Conservation (phyloP, 2,888 invertebrate genomes). For the Caenorhabditis drosophilae region DNA sequence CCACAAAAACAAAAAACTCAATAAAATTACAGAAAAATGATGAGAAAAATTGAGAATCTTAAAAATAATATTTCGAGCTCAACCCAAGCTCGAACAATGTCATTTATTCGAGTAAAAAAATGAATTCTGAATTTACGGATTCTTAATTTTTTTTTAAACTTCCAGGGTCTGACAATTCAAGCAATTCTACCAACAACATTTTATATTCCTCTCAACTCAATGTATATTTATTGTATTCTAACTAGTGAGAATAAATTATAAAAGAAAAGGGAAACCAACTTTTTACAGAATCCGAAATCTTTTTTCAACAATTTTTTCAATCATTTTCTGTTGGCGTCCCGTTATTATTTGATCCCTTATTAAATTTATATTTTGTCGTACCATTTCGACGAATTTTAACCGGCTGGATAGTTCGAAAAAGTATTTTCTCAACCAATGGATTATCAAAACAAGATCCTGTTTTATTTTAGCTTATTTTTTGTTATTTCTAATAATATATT, state of each 20-base stretch:
- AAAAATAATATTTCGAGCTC: no score
- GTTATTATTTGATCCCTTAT: slow-evolving; percentile 14
- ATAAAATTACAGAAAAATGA: no score
- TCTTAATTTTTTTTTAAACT: not conserved
- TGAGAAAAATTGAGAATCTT: no score
- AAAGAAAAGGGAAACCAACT: not conserved
- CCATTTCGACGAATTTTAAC: slow-evolving; percentile 65
- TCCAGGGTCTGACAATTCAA: slow-evolving; percentile 25
- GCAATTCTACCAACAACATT: slow-evolving; percentile 16
- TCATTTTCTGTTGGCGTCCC: slow-evolving; percentile 3
- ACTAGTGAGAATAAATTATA: slow-evolving; percentile 2
- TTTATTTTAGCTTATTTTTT: no score
- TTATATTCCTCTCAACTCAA: slow-evolving; percentile 11
- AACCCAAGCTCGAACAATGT: no score
- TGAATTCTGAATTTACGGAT: not conserved
- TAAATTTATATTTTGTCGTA: slow-evolving; percentile 12
- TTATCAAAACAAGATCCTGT: no score
- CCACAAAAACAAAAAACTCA: no score
- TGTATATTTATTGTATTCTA: slow-evolving; percentile 8
- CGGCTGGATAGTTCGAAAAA: no score
- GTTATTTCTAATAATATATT: no score
- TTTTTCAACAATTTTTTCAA: slow-evolving; percentile 25
- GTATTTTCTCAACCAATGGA: no score
- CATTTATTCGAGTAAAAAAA: no score
- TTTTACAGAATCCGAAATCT: slow-evolving; percentile 8